Base-by-base conservation (phyloP, 2,113 vertebrate species). In the Psammodynastes pulverulentus region DNA sequence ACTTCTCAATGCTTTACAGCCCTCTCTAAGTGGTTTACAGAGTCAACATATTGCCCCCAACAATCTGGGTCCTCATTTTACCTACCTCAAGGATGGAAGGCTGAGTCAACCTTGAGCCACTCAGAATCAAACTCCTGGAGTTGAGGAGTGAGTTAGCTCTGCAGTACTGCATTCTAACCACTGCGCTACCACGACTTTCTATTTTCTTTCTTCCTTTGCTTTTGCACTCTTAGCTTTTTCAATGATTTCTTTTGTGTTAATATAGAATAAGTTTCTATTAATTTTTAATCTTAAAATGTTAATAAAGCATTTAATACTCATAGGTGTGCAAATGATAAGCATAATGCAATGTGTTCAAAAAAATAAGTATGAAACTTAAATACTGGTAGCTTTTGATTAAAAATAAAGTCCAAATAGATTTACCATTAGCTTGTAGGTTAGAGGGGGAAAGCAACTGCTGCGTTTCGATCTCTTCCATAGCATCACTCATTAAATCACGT, bases 401-500 rank as follows among this genome's bases (percentile, higher is more conserved):
- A 85, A 86, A 56, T 24, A 86, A 89, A 85, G 62, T 26, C 13
- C 62, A 45, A n/a, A 92, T 86, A 58, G 52, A 24, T 95, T 95
- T 94, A 99, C 99, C 99, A 29, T 98, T 98, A 52, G 97, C 95
- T 86, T 98, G 97, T 1, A 93, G 93, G 6, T 96, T 95, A 3
- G 56, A 93, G 0, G 96, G 86, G 0, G 95, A 94, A 19, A 95
- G 84, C 43, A 95, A 86, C 4, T 98, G 98, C 48, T 98, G 97
- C 19, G 91, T 94, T 51, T 99, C 99, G 1, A 97, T 97, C 94
- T 99, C 99, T 95, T 99, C 99, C 99, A 99, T 99, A 0, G 99
- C 99, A 46, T 99, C 99, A 91, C 98, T 99, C 99, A 99, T 99
- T 95, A 99, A 97, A 95, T 99, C 99, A 58, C 98, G 98, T 94